Conservation (phyloP, 2,113 vertebrate species). For the Eclectus roratus region DNA sequence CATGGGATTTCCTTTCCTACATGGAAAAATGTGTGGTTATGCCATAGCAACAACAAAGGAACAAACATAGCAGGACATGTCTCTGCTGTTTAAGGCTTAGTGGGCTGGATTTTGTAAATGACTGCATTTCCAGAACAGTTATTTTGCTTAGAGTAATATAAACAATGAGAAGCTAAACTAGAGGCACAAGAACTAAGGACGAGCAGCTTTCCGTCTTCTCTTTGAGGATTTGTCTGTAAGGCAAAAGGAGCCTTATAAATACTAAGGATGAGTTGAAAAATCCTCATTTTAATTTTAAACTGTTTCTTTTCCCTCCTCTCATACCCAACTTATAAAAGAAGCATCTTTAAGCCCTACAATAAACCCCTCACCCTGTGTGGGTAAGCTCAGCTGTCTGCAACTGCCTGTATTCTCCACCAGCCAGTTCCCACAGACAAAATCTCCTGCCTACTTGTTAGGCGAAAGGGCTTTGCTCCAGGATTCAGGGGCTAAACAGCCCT, state of each 20-base stretch:
- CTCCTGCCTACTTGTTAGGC: neutral
- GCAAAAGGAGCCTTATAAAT: slow-evolving; percentile 40
- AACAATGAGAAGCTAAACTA: slow-evolving; percentile 38
- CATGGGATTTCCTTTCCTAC: slow-evolving; percentile 72
- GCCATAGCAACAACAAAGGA: slow-evolving; percentile 61
- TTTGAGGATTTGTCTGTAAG: slow-evolving; percentile 3
- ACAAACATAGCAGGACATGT: slow-evolving; percentile 13
- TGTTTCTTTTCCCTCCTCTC: neutral
- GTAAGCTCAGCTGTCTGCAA: neutral
- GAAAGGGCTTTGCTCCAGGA: neutral
- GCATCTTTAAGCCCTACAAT: neutral
- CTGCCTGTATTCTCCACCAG: neutral
- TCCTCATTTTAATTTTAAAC: slow-evolving; percentile 49
- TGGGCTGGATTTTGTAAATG: slow-evolving; percentile 19
- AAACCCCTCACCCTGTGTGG: neutral
- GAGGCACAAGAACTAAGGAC: slow-evolving; percentile 22
- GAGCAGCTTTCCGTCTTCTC: slow-evolving; percentile 17
- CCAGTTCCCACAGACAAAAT: slow-evolving; percentile 14
- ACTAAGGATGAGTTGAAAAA: slow-evolving; percentile 4
- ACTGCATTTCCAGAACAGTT: slow-evolving; percentile 36
- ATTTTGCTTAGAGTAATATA: slow-evolving; percentile 31
- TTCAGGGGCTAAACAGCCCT: neutral
- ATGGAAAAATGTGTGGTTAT: slow-evolving; percentile 78
- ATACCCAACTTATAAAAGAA: neutral
- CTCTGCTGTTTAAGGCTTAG: slow-evolving; percentile 30